Base-by-base conservation (phyloP, 2,113 vertebrate genomes). In the Columba janthina region DNA sequence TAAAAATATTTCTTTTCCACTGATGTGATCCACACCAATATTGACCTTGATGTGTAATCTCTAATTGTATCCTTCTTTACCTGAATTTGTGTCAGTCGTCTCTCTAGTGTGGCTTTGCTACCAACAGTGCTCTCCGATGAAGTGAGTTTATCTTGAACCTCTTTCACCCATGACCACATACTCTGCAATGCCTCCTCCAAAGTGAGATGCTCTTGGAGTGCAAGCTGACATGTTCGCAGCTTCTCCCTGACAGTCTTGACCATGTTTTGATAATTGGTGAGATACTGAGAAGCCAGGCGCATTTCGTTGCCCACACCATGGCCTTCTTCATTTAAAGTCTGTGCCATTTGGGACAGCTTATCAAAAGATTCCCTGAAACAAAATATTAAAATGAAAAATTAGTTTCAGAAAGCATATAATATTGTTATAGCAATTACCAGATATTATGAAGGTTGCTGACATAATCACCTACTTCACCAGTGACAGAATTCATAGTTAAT, bases 191-290 rank as follows among this genome's bases (percentile, higher is more conserved):
- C 98, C 57, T 99, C 99, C 92, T 99, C 98, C 80, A 99, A 98
- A 58, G 98, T 98, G 67, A 99, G 99, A 58, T 99, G 99, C 91
- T 99, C 99, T 96, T 99, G 99, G 26, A 99, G 97, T 72, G 98
- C 98, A 93, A 98, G 94, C 91, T 99, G 99, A 84, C 98, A 98
- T 71, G 96, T 89, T 53, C 97, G 97, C n/a, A 99, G 97, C 36
- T 94, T 98, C 70, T 98, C 98, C 93, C 98, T 99, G 79, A 98
- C 97, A 25, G 38, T 95, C 94, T 98, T 98, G 54, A 99, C 97
- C 65, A 99, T 93, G 46, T 97, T 97, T 97, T 99, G 99, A 74
- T 99, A 98, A 70, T 84, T 98, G 44, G 98, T 97, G 89, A 99
- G 98, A 83, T 99, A 98, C 44, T 98, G 98, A 69, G 98, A 97